phyloP scores from a whole-genome alignment of 2,888 invertebrate genomes.

The Diplazon laetatorius region DNA sequence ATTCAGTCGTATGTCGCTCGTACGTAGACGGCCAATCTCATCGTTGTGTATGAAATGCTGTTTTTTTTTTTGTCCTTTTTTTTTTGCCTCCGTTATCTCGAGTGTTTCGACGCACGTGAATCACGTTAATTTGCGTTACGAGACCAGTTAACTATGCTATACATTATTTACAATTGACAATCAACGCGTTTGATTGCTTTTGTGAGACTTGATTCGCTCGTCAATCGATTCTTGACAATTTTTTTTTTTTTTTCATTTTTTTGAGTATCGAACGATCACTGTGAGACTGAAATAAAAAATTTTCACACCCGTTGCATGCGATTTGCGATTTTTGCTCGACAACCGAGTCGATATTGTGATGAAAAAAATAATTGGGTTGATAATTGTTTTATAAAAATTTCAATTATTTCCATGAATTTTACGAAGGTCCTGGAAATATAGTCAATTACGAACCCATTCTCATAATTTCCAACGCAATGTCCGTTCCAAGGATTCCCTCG shows the following conservation, averaged over 20 bases:
- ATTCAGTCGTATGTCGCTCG: conserved; percentile 22
- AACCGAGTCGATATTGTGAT: background rate
- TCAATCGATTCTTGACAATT: too few species aligned
- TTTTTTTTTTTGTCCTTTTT: too few species aligned
- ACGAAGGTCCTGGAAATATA: too few species aligned
- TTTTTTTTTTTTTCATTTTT: too few species aligned
- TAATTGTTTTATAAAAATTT: too few species aligned
- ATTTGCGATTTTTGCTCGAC: background rate
- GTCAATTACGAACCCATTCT: too few species aligned
- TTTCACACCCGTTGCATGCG: background rate
- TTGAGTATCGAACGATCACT: background rate
- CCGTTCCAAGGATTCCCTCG: too few species aligned
- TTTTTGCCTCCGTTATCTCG: conserved; percentile 37
- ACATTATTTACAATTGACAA: conserved; percentile 76
- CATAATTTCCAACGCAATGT: too few species aligned
- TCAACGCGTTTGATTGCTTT: conserved; percentile 70
- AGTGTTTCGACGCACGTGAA: conserved; percentile 45
- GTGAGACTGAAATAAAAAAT: too few species aligned
- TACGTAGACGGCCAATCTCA: conserved; percentile 39
- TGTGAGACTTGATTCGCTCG: too few species aligned
- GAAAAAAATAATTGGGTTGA: too few species aligned
- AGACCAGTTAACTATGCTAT: conserved; percentile 72
- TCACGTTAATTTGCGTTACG: conserved; percentile 68
- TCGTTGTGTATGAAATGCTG: conserved; percentile 50
- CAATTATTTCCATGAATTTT: too few species aligned